phyloP scores from a whole-genome alignment of 2,113 vertebrate species.

The Ariopsis seemanni region DNA sequence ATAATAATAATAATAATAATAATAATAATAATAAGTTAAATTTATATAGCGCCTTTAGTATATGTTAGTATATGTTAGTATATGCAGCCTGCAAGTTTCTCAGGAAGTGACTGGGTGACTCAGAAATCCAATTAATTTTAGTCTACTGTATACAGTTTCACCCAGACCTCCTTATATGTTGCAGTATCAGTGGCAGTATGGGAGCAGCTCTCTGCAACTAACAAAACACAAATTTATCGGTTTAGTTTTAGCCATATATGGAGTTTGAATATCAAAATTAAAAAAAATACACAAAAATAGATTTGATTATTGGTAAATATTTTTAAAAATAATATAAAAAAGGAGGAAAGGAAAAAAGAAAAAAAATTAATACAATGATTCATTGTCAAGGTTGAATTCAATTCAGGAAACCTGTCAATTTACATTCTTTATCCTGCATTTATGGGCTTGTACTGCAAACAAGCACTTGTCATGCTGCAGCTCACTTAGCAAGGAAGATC shows the following conservation, averaged over 20 bases:
- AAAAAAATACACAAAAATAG: neutral
- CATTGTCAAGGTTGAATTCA: neutral
- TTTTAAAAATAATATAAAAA: neutral
- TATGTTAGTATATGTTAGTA: too few relatives aligned
- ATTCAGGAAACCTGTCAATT: neutral
- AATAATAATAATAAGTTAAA: too few relatives aligned
- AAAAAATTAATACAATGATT: neutral
- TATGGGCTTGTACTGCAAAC: neutral
- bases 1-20: too few relatives aligned
- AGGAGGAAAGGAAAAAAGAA: neutral
- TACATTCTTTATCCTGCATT: conserved; percentile 17
- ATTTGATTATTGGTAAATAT: neutral
- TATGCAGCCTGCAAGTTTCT: neutral
- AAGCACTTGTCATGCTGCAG: neutral
- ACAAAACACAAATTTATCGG: conserved; percentile 5
- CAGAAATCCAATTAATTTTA: conserved; percentile 16
- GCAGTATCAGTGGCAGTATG: neutral
- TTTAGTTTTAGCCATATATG: neutral
- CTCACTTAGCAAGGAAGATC: neutral
- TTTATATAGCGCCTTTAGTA: too few relatives aligned
- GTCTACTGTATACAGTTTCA: conserved; percentile 5
- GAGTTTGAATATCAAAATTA: neutral
- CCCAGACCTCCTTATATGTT: neutral
- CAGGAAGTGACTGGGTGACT: conserved; percentile 42
- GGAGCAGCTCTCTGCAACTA: neutral